Evolutionary conservation across 2,888 invertebrate species (phyloP).

Genomic region (Nudaria mundana): DNA sequence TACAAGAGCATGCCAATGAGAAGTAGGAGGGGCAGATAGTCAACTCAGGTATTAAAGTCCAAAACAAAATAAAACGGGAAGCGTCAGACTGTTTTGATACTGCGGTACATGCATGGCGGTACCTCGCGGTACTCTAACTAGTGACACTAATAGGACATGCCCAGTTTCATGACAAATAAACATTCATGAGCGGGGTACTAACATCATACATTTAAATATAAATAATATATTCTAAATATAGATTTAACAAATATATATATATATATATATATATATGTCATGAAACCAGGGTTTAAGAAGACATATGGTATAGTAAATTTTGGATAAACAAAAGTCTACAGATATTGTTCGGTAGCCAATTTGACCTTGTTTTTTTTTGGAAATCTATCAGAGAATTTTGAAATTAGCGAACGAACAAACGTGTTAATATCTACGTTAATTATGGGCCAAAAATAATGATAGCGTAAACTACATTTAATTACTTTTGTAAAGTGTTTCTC

Average conservation of each 20-base stretch:
- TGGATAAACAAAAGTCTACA: conserved; percentile 58
- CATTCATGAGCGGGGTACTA: conserved; percentile 29
- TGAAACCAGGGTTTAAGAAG: conserved; percentile 62
- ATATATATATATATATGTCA: conserved; percentile 49
- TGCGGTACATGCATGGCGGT: conserved; percentile 66
- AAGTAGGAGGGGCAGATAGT: conserved; percentile 51
- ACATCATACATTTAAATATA: conserved; percentile 28
- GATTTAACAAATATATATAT: conserved; percentile 11
- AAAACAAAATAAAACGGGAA: conserved; percentile 50
- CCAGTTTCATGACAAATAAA: conserved; percentile 64
- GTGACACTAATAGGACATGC: conserved; percentile 41
- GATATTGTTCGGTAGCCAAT: conserved; percentile 68
- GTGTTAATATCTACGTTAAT: conserved; percentile 58
- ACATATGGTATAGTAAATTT: conserved; percentile 49
- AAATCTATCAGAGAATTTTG: conserved; percentile 2
- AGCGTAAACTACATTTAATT: conserved; percentile 64
- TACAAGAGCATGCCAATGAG: conserved; percentile 75
- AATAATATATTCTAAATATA: no score
- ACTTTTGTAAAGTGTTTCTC: conserved; percentile 80
- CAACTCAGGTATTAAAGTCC: conserved; percentile 53
- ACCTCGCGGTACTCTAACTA: conserved; percentile 48
- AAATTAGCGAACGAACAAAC: conserved; percentile 72
- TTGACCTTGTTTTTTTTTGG: conserved; percentile 7
- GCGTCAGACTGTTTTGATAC: conserved; percentile 66
- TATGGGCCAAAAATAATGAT: conserved; percentile 71